Evolutionary conservation across 1,140 invertebrate species (phyloP), one percentile per base, ranked within the genome.

Genomic region (Forficula auricularia): DNA sequence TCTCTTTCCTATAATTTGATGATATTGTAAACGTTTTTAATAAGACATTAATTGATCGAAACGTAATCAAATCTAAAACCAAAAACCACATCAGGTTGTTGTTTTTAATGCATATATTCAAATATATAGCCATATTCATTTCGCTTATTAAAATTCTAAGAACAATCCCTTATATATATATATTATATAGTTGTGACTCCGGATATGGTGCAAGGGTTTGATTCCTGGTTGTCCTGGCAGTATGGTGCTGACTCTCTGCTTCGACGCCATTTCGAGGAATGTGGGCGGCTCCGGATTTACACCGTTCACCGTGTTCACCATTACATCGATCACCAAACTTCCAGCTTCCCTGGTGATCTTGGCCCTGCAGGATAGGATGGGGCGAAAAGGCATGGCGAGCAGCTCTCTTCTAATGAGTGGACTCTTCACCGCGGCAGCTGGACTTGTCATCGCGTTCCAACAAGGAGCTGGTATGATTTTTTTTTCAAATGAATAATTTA

Each of bases 231-330:
- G 4, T 43, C 3, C 13, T 22, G 13, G 16, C 42, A 60, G 60
- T 54, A 73, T 75, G 66, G 62, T 74, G 0, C 62, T 75, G 39
- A 71, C 68, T 1, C 53, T 76, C 4, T 71, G 70, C 50, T 75
- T 73, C 49, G 72, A 76, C 52, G 72, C 71, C 0, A 72, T 75
- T 22, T 71, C 71, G 1, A 57, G 72, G 19, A 73, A 75, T 50
- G 65, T 74, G 7, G 65, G 67, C 44, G 68, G 71, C 42, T 57
- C 72, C 40, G 68, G 66, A 22, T 63, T 65, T 12, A 72, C 66
- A 0, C 67, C 71, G 0, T 75, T 71, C 50, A 47, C 68, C 3
- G 62, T 72, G 44, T 75, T 73, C 57, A 68, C 65, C 3, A 45
- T 70, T 3, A 69, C 65, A 38, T 68, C 70, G 2, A 47, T 63